phyloP scores from a whole-genome alignment of 2,113 vertebrate species.

The Hippocampus barbouri region DNA sequence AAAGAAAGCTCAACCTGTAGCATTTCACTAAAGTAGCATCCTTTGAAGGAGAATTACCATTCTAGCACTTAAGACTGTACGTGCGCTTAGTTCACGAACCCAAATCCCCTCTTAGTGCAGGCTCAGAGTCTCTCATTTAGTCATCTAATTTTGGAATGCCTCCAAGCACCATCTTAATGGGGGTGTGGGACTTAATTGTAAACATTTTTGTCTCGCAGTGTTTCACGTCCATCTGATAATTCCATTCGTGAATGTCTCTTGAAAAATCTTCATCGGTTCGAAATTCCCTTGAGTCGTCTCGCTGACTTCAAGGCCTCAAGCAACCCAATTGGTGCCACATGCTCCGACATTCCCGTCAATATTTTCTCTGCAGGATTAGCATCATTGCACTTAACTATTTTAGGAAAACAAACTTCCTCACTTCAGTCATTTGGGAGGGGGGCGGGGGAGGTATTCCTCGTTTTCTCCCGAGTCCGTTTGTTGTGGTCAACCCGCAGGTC shows the following conservation, averaged over 20 bases:
- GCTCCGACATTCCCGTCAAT: conserved; percentile 72
- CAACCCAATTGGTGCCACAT: conserved; percentile 12
- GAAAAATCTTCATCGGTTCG: background rate
- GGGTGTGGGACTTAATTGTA: background rate
- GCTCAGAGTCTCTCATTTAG: background rate
- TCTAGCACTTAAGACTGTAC: background rate
- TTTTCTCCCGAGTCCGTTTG: conserved; percentile 31
- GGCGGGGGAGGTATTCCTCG: background rate
- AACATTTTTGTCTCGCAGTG: background rate
- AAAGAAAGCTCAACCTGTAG: background rate
- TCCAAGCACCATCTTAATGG: conserved; percentile 3
- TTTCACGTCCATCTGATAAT: background rate
- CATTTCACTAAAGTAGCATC: conserved; percentile 5
- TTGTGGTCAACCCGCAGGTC: conserved; percentile 15
- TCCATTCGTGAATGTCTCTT: background rate
- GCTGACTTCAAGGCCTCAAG: background rate
- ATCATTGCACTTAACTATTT: background rate
- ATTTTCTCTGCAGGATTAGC: background rate
- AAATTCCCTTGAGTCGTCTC: background rate
- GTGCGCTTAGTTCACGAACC: background rate
- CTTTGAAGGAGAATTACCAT: background rate
- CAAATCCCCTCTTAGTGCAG: conserved; percentile 1
- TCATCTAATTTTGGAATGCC: background rate
- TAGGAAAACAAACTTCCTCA: background rate
- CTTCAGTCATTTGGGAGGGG: background rate